Conservation (phyloP, 2,113 vertebrate genomes). For the Antechinus stuartii region DNA sequence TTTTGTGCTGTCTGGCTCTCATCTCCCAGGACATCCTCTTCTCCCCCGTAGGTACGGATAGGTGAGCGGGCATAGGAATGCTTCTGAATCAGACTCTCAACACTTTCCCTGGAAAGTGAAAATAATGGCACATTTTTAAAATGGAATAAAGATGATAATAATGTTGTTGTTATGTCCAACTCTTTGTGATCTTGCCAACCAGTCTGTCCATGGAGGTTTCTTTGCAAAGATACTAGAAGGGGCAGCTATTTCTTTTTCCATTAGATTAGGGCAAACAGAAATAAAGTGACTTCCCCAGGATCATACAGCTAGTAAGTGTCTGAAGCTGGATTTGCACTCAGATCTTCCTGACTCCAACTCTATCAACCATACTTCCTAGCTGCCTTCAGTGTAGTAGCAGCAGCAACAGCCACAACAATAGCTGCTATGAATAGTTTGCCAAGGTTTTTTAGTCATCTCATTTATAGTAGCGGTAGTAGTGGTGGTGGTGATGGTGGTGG, state of each 20-base stretch:
- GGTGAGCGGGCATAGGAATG: conserved; percentile 98
- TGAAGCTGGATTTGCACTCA: not conserved
- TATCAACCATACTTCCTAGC: not conserved
- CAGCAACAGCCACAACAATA: not conserved
- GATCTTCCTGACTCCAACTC: not conserved
- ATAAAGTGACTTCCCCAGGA: not conserved
- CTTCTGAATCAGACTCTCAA: conserved; percentile 99
- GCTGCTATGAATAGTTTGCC: not conserved
- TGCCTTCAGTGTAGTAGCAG: not conserved
- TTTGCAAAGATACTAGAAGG: not conserved
- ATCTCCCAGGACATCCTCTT: conserved; percentile 93
- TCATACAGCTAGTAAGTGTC: not conserved
- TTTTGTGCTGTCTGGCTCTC: conserved; percentile 91
- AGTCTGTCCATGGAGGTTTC: not conserved
- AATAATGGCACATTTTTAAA: too few relatives aligned
- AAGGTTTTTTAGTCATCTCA: not conserved
- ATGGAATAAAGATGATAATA: conserved; percentile 52
- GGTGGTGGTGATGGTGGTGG: too few relatives aligned
- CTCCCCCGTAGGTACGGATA: conserved; percentile 95
- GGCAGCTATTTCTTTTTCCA: not conserved
- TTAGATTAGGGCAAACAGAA: not conserved
- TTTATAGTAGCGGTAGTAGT: too few relatives aligned
- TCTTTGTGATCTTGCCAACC: not conserved
- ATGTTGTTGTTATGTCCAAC: not conserved
- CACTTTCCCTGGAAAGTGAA: conserved; percentile 91